Evolutionary conservation across 2,888 invertebrate genomes (phyloP), one percentile per base, ranked within the genome.

Genomic region (Hetaerina titia): DNA sequence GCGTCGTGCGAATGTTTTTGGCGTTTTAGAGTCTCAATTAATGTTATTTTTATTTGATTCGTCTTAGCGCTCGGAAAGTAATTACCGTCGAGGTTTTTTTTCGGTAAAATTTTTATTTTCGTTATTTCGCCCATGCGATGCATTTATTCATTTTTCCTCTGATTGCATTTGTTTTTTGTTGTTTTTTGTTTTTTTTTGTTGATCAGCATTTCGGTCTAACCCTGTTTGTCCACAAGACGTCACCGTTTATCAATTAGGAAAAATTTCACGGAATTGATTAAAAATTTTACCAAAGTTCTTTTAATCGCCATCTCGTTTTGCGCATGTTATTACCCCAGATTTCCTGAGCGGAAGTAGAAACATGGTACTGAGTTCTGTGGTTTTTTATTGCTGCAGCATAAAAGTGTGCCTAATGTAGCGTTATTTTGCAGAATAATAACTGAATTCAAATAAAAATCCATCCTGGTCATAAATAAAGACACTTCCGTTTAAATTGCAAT

Each of bases 1-100:
- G 15, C 22, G n/a, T 45, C 45, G 17, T 19, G 69, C 56, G 56
- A 69, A 92, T 92, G 45, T 69, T 92, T 92, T 57, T 81, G 81
- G 81, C 81, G 13, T 81, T 31, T 81, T 31, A 81, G 81, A 81
- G 81, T 81, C 81, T 81, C 81, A 31, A 81, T 81, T 81, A 81
- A 81, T 81, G 31, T 13, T 81, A 31, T 81, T 81, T 81, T 31
- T 81, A 81, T 81, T 81, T 31, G 81, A 81, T 81, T 11, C 81
- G 81, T 81, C 81, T 31, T 31, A 31, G 31, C 5, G 31, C 31
- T 15, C 31, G 25, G 31, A 81, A 15, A 81, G 81, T 81, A 81
- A 81, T 81, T 81, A 81, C 25, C 22, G 81, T 11, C 11, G 81
- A 25, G 31, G 31, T 81, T 81, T 81, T 81, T 81, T 81, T 11